A percentile compares a stretch with the other conserved stretches of the same genome.
These are phyloP conservation scores for Sarcoramphus papa DNA, from an alignment of 2,797 vertebrate species.

Conservation along the genomic window DNA sequence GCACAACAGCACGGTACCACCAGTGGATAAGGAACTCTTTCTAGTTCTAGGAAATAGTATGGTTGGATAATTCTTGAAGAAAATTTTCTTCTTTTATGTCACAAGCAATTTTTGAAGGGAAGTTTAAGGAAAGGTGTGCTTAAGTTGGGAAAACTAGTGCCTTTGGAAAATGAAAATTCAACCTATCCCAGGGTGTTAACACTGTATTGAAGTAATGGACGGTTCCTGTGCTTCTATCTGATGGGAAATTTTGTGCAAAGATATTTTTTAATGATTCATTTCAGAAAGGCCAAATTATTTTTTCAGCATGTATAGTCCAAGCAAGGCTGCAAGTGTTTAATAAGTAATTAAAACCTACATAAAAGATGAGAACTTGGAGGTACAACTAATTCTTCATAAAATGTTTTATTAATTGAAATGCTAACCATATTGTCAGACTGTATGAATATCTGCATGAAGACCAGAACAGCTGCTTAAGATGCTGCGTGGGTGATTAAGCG, in stretches of 20 bases:
- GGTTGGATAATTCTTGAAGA: not conserved
- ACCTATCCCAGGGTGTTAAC: not conserved
- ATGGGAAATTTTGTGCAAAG: not conserved
- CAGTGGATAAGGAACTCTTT: not conserved
- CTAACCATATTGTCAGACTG: not conserved
- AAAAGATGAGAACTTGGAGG: not conserved
- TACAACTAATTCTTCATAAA: not conserved
- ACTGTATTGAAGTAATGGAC: not conserved
- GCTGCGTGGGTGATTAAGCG: not conserved
- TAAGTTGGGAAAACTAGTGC: not conserved
- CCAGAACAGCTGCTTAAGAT: not conserved
- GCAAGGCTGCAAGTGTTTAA: not conserved
- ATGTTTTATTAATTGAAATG: slow-evolving; percentile 26
- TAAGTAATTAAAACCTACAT: slow-evolving; percentile 18
- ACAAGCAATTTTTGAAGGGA: not conserved
- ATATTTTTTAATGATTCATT: not conserved
- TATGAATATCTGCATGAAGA: not conserved
- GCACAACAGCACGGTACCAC: not conserved
- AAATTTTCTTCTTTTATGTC: not conserved
- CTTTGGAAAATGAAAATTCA: not conserved
- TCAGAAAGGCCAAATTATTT: not conserved
- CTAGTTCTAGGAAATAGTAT: not conserved
- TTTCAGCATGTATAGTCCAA: not conserved
- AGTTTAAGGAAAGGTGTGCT: not conserved
- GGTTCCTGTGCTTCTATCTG: not conserved